Percentiles rank a stretch among this genome's conserved stretches.
Conservation (phyloP, 2,797 vertebrate species). For the Cossypha caffra region DNA sequence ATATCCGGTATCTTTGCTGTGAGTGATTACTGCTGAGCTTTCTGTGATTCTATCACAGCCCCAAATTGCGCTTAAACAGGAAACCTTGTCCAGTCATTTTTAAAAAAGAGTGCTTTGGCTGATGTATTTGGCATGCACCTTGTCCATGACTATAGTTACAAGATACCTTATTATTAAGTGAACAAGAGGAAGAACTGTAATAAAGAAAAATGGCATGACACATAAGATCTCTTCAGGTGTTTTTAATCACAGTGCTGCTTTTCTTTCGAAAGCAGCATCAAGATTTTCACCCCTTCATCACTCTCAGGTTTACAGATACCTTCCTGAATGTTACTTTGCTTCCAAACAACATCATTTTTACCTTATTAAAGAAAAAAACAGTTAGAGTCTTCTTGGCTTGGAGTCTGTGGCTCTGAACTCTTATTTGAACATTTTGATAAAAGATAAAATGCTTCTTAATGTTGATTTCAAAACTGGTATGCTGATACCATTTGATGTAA, state of each 20-base stretch:
- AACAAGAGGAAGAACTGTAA: slow-evolving; percentile 5
- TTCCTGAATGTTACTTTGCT: not conserved
- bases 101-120: not conserved
- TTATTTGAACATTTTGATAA: not conserved
- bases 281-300: not conserved
- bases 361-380: not conserved
- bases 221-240: slow-evolving; percentile 15
- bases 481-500: not conserved
- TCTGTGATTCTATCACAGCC: slow-evolving; percentile 29
- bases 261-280: not conserved
- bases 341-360: not conserved
- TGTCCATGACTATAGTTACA: slow-evolving; percentile 9
- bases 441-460: not conserved
- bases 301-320: not conserved
- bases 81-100: not conserved
- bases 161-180: slow-evolving; percentile 5
- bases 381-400: not conserved
- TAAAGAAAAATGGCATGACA: slow-evolving; percentile 22
- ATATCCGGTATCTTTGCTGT: not conserved
- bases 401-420: not conserved
- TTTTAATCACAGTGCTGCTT: slow-evolving; percentile 27
- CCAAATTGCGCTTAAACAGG: slow-evolving; percentile 25
- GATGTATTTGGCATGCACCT: not conserved
- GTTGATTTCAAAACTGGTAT: not conserved
- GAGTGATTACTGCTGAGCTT: slow-evolving; percentile 17